Base-by-base conservation (phyloP, 37 sponge, comb jelly and placozoan genomes). In the Beroe ovata region DNA sequence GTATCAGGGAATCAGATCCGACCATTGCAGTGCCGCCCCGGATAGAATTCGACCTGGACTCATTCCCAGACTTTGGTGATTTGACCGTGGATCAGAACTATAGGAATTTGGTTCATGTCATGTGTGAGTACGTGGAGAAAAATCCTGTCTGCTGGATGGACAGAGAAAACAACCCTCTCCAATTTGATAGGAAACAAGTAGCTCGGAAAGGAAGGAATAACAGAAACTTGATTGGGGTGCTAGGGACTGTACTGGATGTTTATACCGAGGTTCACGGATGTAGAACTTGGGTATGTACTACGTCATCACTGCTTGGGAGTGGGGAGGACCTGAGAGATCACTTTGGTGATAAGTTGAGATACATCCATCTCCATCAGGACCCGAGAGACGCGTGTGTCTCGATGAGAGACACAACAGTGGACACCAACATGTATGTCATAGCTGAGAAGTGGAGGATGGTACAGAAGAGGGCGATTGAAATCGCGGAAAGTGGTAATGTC, bases 41-140 rank as follows among this genome's bases (percentile, higher is more conserved):
- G 32, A 8, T 29, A 33, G 36, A 66, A 34, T 30, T 66, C 35
- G 69, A 11, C 16, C 69, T 37, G 18, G 18, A 29, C 6, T 16
- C 54, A 16, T 37, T 66, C 36, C 32, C 25, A 8, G 34, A 30
- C 30, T 66, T 66, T 18, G 69, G 69, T 14, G 69, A 66, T 32
- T 37, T 66, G 18, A 66, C 69, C 1, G 69, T 2, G 16, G 69
- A 66, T 1, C 16, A 66, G 33, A 66, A 66, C 36, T 66, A 29
- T 37, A 26, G 69, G 30, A 66, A 25, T 18, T 30, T 66, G 36
- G 33, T 77, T 8, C 39, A 38, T 4, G 41, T 54, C 2, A 54
- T 40, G 54, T 77, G 42, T 40, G 84, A 42, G 54, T 42, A 21
- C 84, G n/a, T 77, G 28, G 84, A 77, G 38, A 77, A 26, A 2